Base-by-base conservation (phyloP, 2,113 vertebrate species). In the Taxidea taxus region DNA sequence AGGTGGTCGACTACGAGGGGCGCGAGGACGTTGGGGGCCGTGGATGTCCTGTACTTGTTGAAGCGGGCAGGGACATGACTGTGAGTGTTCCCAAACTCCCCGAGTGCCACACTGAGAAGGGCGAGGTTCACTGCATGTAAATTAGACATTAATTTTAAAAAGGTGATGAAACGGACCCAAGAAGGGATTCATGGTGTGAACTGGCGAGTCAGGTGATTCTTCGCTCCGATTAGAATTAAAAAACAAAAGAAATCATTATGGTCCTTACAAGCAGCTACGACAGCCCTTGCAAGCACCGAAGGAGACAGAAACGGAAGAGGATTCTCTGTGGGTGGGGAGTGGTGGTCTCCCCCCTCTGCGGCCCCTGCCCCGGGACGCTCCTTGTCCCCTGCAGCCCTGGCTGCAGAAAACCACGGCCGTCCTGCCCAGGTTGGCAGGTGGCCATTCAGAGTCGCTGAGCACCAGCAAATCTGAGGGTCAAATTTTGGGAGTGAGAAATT, bases 261-360 rank as follows among this genome's bases (percentile, higher is more conserved):
- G 25, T 20, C 21, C 58, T 29, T 37, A 37, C 31, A 74, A 92
- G 15, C 39, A 60, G 27, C 4, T 1, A 5, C 2, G 66, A 31
- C 20, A 8, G 34, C 25, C 44, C 70, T 51, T 39, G 3, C 7
- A 12, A 31, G 39, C 56, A 23, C 7, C 31, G 47, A 1, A 2
- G 56, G 54, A 34, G 56, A 21, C 34, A 25, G 34, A 13, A 64
- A 1, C 13, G 2, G 13, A 27, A 18, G 15, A 21, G 8, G 27
- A 4, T 20, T 16, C 6, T 18, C 51, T 47, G 21, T 4, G 0
- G 6, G 12, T 20, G 3, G 56, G 16, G 34, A 4, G 12, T 1
- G 16, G 9, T 0, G 20, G 18, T 29, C 31, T 27, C 10, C 34
- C 15, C 18, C 23, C 4, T 49, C 75, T 4, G 5, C 34, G 0